phyloP scores from a whole-genome alignment of 2,797 vertebrate species.

The Simalia tracyae region DNA sequence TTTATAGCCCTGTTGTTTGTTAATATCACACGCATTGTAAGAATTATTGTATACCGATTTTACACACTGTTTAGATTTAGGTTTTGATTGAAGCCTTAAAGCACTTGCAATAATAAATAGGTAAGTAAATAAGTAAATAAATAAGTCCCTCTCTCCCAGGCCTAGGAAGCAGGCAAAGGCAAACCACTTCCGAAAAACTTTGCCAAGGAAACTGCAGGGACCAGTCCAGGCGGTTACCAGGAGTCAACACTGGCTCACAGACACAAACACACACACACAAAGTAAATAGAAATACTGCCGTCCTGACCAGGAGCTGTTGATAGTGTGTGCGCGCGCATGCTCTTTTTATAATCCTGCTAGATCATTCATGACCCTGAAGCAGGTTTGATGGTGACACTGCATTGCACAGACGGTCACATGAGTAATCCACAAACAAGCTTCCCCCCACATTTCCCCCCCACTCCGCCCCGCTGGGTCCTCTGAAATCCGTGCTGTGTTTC shows the following conservation, averaged over 20 bases:
- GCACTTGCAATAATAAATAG: background rate
- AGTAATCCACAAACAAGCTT: background rate
- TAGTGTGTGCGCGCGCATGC: background rate
- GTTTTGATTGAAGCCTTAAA: background rate
- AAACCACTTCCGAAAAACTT: background rate
- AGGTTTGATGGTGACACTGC: background rate
- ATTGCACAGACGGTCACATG: background rate
- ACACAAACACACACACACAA: background rate
- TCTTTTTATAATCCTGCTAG: background rate
- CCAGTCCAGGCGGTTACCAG: background rate
- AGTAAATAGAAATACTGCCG: too few species aligned
- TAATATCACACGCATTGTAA: background rate
- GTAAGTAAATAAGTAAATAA: background rate
- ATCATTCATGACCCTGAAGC: background rate
- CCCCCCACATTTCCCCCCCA: background rate
- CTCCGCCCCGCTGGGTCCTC: background rate
- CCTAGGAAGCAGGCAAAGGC: background rate
- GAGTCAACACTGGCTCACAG: background rate
- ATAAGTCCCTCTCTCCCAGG: background rate
- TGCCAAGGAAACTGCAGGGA: background rate
- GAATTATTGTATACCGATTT: background rate
- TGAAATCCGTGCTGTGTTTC: background rate
- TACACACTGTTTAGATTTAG: background rate
- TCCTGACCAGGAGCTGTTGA: too few species aligned
- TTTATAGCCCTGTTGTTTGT: background rate